phyloP scores from a whole-genome alignment of 1,140 invertebrate species.

The Drosophila trapezifrons region DNA sequence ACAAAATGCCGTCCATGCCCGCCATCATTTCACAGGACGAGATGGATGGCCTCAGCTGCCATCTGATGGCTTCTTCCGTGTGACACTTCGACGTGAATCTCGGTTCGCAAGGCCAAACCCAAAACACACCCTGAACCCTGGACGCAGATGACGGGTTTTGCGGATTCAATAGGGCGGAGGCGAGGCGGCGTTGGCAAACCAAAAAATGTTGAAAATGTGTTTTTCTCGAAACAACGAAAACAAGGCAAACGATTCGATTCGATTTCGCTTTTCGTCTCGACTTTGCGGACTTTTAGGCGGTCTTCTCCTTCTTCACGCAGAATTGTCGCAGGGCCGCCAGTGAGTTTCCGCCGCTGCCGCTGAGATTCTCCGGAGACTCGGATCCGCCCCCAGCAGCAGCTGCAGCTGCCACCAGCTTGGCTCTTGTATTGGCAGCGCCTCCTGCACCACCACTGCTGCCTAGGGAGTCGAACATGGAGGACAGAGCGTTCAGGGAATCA shows the following conservation, averaged over 20 bases:
- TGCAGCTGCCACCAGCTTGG: constrained; percentile 62
- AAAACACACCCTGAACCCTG: constrained; percentile 20
- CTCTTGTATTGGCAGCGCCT: constrained; percentile 54
- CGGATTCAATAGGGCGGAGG: constrained; percentile 23
- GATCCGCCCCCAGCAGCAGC: constrained; percentile 34
- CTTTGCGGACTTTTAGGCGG: constrained; percentile 66
- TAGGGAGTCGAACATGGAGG: constrained; percentile 92
- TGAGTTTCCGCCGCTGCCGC: constrained; percentile 67
- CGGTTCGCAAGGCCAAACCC: constrained; percentile 26
- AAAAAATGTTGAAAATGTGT: constrained; percentile 73
- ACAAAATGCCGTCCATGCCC: constrained; percentile 50
- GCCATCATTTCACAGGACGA: constrained; percentile 13
- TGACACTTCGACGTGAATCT: constrained; percentile 41
- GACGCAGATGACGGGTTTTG: constrained; percentile 10
- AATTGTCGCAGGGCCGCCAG: constrained; percentile 80
- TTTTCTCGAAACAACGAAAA: constrained; percentile 80
- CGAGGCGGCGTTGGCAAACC: constrained; percentile 60
- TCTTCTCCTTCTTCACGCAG: constrained; percentile 84
- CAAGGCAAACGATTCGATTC: constrained; percentile 61
- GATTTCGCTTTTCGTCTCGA: constrained; percentile 45
- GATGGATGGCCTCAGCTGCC: not conserved
- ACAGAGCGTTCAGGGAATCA: constrained; percentile 90
- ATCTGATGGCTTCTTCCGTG: constrained; percentile 10
- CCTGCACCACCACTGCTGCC: constrained; percentile 54
- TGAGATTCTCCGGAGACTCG: constrained; percentile 75